These are phyloP conservation scores for Cyclargus thomasi DNA, from an alignment of 1,140 invertebrate genomes.

Conservation along the genomic window DNA sequence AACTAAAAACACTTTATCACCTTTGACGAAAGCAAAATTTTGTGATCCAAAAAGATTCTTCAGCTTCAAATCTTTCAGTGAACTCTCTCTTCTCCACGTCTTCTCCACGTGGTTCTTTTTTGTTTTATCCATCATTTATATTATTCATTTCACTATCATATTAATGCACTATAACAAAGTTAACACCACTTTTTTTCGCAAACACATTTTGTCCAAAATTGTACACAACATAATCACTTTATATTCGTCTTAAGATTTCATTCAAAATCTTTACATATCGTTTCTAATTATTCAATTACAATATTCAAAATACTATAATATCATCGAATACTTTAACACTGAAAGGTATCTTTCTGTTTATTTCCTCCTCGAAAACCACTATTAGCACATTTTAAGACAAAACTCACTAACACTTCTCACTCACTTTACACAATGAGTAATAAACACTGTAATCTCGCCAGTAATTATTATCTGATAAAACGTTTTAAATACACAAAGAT, in stretches of 20 bases:
- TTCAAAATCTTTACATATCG: too few relatives aligned
- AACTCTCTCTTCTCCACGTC: too few relatives aligned
- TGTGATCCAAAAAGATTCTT: constrained; percentile 49
- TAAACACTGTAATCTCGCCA: neutral
- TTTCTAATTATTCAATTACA: too few relatives aligned
- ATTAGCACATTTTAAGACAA: neutral
- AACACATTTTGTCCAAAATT: neutral
- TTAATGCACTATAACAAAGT: neutral
- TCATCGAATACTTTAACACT: too few relatives aligned
- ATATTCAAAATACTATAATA: too few relatives aligned
- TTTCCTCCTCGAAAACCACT: neutral
- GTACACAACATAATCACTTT: neutral
- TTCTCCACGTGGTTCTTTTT: constrained; percentile 40
- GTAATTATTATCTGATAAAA: constrained; percentile 6
- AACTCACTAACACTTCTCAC: neutral
- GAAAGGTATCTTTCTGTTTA: too few relatives aligned
- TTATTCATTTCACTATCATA: constrained; percentile 9
- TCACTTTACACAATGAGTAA: neutral
- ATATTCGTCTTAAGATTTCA: neutral
- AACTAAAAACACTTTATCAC: constrained; percentile 15
- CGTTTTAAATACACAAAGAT: neutral
- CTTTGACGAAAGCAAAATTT: constrained; percentile 29
- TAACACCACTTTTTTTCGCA: neutral
- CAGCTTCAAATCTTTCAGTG: constrained; percentile 31
- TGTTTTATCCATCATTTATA: constrained; percentile 27